Evolutionary conservation across 1,140 invertebrate genomes (phyloP).

Genomic region (Zaprionus vittiger): DNA sequence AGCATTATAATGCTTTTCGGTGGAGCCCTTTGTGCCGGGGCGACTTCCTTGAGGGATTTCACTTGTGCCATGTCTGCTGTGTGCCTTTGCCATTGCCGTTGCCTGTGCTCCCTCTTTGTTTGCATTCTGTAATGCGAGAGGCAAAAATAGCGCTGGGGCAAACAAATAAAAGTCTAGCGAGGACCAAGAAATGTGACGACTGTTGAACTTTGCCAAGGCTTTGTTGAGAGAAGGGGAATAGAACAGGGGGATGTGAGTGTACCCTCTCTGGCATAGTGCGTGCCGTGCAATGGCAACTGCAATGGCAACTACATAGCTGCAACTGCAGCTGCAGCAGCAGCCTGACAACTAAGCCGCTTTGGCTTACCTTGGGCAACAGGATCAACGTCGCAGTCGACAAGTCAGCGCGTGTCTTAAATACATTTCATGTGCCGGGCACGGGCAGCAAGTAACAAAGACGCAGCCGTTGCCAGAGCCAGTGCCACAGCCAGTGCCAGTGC

Average conservation of each 20-base stretch:
- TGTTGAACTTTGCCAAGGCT: conserved; percentile 67
- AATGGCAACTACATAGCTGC: not conserved
- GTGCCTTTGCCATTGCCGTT: not conserved
- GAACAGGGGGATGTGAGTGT: not conserved
- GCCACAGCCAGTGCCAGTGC: conserved; percentile 11
- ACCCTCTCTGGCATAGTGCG: not conserved
- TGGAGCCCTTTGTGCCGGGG: conserved; percentile 44
- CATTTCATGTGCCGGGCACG: conserved; percentile 36
- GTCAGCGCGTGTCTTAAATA: conserved; percentile 57
- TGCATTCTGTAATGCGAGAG: conserved; percentile 61
- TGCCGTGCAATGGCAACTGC: conserved; percentile 23
- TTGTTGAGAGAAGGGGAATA: not conserved
- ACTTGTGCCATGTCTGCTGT: conserved; percentile 47
- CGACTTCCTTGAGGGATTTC: conserved; percentile 65
- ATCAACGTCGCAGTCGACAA: conserved; percentile 58
- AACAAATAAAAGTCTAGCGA: conserved; percentile 58
- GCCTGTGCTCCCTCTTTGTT: conserved; percentile 42
- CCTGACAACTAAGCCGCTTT: conserved; percentile 66
- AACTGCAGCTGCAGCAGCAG: conserved; percentile 17
- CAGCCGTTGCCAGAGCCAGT: conserved; percentile 11
- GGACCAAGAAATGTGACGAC: conserved; percentile 52
- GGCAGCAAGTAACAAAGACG: conserved; percentile 34
- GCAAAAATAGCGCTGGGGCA: conserved; percentile 53
- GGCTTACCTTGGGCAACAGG: conserved; percentile 66
- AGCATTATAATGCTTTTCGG: conserved; percentile 45